Evolutionary conservation across 2,113 vertebrate genomes (phyloP).

Genomic region (Ellobius talpinus): DNA sequence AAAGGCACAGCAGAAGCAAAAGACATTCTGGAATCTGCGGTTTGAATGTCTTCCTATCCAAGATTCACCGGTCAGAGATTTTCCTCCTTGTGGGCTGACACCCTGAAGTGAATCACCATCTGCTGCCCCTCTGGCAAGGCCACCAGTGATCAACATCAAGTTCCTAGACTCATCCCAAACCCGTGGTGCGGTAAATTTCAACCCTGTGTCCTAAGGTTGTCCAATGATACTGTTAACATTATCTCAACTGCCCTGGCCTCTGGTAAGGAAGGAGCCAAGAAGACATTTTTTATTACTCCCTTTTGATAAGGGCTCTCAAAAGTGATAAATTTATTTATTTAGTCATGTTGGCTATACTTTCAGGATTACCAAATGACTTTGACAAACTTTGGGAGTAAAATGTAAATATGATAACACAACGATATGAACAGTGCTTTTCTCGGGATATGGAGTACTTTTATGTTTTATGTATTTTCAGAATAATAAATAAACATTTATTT

Average conservation of each 20-base stretch:
- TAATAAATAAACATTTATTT: neutral
- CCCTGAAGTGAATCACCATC: neutral
- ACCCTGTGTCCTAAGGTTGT: neutral
- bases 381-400: neutral
- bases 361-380: conserved; percentile 5
- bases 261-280: neutral
- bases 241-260: neutral
- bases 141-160: neutral
- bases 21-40: neutral
- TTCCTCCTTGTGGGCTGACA: neutral
- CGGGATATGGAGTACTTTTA: neutral
- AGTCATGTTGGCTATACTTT: neutral
- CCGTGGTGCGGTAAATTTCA: neutral
- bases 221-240: neutral
- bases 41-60: neutral
- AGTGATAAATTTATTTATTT: neutral
- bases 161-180: conserved; percentile 20
- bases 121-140: neutral
- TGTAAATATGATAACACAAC: conserved; percentile 6
- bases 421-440: neutral
- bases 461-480: neutral
- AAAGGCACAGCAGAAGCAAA: neutral
- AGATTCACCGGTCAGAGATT: neutral
- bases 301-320: neutral
- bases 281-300: neutral